Conservation (phyloP, 2,888 invertebrate species). For the Euphydryas editha region DNA sequence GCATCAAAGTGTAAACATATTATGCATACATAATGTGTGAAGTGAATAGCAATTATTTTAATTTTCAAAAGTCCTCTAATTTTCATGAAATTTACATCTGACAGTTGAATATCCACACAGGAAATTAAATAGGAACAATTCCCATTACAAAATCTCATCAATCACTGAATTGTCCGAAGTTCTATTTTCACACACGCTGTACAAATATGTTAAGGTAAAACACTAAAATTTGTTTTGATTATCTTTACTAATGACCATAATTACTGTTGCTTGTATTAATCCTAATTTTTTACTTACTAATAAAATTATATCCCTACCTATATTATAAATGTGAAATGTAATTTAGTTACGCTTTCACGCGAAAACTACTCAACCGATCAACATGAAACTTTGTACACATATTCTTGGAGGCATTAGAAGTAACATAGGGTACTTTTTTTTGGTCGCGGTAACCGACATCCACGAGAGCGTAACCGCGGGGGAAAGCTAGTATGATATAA, state of each 20-base stretch:
- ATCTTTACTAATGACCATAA: neutral
- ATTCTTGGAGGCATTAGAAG: no score
- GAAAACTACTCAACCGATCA: no score
- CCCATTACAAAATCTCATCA: conserved; percentile 74
- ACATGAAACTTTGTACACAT: no score
- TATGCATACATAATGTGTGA: neutral
- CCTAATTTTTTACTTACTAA: neutral
- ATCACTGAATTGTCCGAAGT: conserved; percentile 49
- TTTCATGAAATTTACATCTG: conserved; percentile 57
- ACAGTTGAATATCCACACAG: conserved; percentile 71
- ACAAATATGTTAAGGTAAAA: conserved; percentile 2
- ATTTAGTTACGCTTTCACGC: no score
- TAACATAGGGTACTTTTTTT: no score
- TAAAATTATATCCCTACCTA: no score
- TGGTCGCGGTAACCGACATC: no score
- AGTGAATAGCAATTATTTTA: neutral
- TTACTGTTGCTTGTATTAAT: neutral
- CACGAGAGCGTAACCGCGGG: no score
- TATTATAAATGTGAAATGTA: no score
- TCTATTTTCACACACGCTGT: conserved; percentile 8
- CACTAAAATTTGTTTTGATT: neutral
- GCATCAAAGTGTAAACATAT: neutral
- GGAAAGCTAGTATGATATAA: no score
- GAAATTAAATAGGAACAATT: conserved; percentile 75
- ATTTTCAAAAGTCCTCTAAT: conserved; percentile 11